Percentiles rank a stretch among this genome's conserved stretches.
Conservation (phyloP, 2,888 invertebrate genomes). For the Apotomis capreana region DNA sequence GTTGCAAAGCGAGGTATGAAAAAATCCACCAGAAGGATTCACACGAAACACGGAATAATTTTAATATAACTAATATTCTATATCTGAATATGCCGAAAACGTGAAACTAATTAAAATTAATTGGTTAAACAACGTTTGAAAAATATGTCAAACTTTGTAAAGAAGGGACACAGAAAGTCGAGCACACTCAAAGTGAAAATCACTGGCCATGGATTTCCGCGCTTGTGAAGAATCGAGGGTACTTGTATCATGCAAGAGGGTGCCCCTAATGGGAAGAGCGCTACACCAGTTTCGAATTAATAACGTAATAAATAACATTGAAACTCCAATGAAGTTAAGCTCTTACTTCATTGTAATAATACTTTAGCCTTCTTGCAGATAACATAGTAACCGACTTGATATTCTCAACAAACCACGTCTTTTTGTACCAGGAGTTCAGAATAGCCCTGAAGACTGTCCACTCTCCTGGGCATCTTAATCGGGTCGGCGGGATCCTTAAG, state of each 20-base stretch:
- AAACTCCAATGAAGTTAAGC: background rate
- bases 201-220: slow-evolving; percentile 68
- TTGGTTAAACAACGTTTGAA: slow-evolving; percentile 15
- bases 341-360: background rate
- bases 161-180: slow-evolving; percentile 56
- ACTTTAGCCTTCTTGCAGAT: background rate
- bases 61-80: too few relatives aligned
- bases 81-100: background rate
- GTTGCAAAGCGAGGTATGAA: too few relatives aligned
- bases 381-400: slow-evolving; percentile 1
- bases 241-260: slow-evolving; percentile 61
- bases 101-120: slow-evolving; percentile 28
- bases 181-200: slow-evolving; percentile 60
- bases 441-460: slow-evolving; percentile 52
- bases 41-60: too few relatives aligned
- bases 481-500: slow-evolving; percentile 46
- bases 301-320: background rate
- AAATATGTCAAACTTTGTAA: slow-evolving; percentile 48
- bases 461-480: slow-evolving; percentile 57
- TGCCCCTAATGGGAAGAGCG: slow-evolving; percentile 63
- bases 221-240: slow-evolving; percentile 67
- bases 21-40: too few relatives aligned
- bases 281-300: slow-evolving; percentile 42
- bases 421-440: slow-evolving; percentile 14
- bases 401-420: background rate